Evolutionary conservation across 92 coral and sea anemone genomes (phyloP), one percentile per base, ranked within the genome.

Genomic region (Palythoa grandis): DNA sequence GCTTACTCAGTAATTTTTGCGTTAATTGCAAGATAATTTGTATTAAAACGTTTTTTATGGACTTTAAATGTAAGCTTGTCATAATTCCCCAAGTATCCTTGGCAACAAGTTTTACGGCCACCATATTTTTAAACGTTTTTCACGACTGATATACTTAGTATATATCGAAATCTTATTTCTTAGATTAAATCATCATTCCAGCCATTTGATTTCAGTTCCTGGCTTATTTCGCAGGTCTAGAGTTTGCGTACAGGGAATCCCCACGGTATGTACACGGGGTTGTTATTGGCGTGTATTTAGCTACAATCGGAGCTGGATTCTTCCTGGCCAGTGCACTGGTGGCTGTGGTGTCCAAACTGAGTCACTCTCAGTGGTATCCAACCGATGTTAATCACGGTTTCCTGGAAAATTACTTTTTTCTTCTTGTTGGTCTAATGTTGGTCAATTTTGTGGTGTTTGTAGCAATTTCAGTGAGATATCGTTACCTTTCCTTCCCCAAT

Each of bases 241-340:
- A 88, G 19, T 90, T 90, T 56, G 93, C 93, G 25, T 90, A 90
- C 83, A 77, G 88, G 67, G 90, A 90, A 82, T 87, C 93, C 67
- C 93, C 93, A 22, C 86, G 82, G 25, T 87, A 87, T 53, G 88
- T 90, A 17, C 93, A 89, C n/a, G 91, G 93, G 8, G 91, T 90
- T 65, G 53, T 90, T 72, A 87, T 87, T 78, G 93, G 93, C 17
- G 39, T 83, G 4, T 76, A 90, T 39, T 66, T 90, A 78, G 88
- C 91, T 52, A 90, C 86, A 24, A 87, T 87, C 58, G 93, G 93
- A 7, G 77, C 86, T 8, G 93, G 93, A 47, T 87, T 70, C 86
- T 90, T 86, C 74, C 54, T 90, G 38, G 93, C 93, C 48, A 88
- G 93, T 56, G 93, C 90, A 47, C 93, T 90, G 52, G 88, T 89